A percentile compares a stretch with the other conserved stretches of the same genome.
These are phyloP conservation scores for Philypnodon macrostomus DNA, from an alignment of 2,797 vertebrate genomes.

Conservation along the genomic window DNA sequence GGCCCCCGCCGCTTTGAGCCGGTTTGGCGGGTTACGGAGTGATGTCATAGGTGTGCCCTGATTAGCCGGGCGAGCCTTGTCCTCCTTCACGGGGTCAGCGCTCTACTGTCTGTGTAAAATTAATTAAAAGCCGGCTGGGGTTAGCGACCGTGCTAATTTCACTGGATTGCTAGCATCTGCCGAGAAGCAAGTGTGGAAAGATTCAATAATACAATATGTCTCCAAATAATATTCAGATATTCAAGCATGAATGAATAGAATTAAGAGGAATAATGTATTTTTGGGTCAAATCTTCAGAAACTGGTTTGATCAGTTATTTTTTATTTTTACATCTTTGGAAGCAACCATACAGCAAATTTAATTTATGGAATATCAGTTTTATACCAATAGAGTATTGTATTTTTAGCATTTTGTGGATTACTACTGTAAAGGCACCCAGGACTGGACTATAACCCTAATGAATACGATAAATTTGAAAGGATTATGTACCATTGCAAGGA, in stretches of 20 bases:
- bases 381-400: neutral
- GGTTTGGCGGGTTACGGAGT: slow-evolving; percentile 63
- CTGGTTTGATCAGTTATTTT: neutral
- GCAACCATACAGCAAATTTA: neutral
- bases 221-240: slow-evolving; percentile 2
- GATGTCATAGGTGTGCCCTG: slow-evolving; percentile 72
- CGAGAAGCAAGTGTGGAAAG: slow-evolving; percentile 15
- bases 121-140: slow-evolving; percentile 75
- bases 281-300: slow-evolving; percentile 5
- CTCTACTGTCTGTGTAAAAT: slow-evolving; percentile 72
- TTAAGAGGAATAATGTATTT: slow-evolving; percentile 5
- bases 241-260: slow-evolving; percentile 8
- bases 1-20: slow-evolving; percentile 52
- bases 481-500: too few relatives aligned
- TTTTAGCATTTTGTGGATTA: too few relatives aligned
- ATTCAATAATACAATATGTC: neutral
- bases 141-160: slow-evolving; percentile 60
- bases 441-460: too few relatives aligned
- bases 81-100: slow-evolving; percentile 70
- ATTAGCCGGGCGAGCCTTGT: slow-evolving; percentile 70
- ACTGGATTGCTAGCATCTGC: slow-evolving; percentile 53
- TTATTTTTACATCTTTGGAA: neutral
- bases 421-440: too few relatives aligned
- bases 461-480: too few relatives aligned
- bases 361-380: neutral